Conservation (phyloP, 2,113 vertebrate species). For the Cygnus buccinator region DNA sequence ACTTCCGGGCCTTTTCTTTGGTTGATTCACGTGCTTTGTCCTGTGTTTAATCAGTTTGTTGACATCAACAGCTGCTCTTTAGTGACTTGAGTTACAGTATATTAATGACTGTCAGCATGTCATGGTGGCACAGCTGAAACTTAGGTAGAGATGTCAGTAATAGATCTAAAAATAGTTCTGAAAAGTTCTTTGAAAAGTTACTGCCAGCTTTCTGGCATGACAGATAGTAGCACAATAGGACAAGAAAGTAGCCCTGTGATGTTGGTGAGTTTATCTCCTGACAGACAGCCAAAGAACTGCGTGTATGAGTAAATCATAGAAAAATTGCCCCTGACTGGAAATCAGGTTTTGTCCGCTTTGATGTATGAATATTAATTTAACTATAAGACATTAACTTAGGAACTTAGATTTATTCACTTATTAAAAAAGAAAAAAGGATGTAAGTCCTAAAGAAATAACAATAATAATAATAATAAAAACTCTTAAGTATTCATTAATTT, state of each 20-base stretch:
- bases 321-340: neutral
- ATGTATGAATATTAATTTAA: neutral
- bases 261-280: neutral
- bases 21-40: neutral
- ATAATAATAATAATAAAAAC: neutral
- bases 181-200: slow-evolving; percentile 16
- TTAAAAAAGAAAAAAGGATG: neutral
- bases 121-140: neutral
- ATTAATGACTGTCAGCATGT: neutral
- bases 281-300: neutral
- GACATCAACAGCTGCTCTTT: neutral
- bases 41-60: neutral
- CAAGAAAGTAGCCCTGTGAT: neutral
- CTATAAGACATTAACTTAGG: neutral
- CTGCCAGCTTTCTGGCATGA: neutral
- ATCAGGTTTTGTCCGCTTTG: neutral
- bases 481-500: neutral
- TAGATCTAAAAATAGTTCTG: slow-evolving; percentile 48
- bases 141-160: slow-evolving; percentile 32
- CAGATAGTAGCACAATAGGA: neutral
- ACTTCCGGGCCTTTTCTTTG: neutral
- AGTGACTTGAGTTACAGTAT: neutral
- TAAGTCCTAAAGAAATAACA: neutral
- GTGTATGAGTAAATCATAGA: neutral
- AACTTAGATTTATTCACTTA: neutral